Evolutionary conservation across 2,113 vertebrate genomes (phyloP).

Genomic region (Nothocercus nigrocapillus): DNA sequence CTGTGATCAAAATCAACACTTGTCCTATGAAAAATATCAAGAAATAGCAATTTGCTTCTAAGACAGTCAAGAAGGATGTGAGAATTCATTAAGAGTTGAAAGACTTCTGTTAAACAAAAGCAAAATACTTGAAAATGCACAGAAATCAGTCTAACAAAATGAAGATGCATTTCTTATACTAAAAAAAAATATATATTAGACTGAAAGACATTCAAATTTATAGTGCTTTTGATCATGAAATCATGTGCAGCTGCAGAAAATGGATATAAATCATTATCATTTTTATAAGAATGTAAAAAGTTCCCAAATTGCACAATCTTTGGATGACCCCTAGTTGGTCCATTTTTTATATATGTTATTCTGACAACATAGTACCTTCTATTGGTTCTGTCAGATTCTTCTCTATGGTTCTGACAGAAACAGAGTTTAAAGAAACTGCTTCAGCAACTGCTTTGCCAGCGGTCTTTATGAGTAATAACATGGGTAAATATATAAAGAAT

Average conservation of each 20-base stretch:
- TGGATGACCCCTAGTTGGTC: not conserved
- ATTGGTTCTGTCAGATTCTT: not conserved
- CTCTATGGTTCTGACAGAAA: not conserved
- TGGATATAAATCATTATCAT: not conserved
- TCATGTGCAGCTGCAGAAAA: not conserved
- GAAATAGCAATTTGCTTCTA: not conserved
- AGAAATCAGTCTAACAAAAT: not conserved
- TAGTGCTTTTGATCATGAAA: not conserved
- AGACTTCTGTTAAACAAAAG: conserved; percentile 24
- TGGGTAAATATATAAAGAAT: not conserved
- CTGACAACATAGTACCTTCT: not conserved
- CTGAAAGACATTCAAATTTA: not conserved
- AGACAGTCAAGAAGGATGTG: not conserved
- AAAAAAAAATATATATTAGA: not conserved
- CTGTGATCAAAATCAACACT: not conserved
- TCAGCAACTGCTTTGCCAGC: not conserved
- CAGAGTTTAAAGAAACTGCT: not conserved
- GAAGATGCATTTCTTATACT: not conserved
- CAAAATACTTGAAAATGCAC: not conserved
- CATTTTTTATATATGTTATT: not conserved
- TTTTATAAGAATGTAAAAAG: not conserved
- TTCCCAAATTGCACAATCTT: not conserved
- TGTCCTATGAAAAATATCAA: not conserved
- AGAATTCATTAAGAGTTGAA: not conserved
- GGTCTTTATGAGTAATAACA: not conserved